These are phyloP conservation scores for Cheilosia grossa DNA, from an alignment of 2,888 invertebrate genomes.

Conservation along the genomic window DNA sequence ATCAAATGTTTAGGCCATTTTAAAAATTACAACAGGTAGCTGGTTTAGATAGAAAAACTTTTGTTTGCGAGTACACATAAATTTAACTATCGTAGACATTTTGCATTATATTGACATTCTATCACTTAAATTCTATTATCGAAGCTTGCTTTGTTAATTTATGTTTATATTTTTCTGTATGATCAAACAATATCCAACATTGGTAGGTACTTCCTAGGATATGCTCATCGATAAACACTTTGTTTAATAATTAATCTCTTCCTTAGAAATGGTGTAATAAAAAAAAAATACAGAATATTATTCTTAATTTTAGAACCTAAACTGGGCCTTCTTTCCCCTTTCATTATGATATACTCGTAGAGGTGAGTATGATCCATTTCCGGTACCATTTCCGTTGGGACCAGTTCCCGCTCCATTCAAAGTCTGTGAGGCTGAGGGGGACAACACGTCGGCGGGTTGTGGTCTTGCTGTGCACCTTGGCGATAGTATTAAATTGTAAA, in stretches of 20 bases:
- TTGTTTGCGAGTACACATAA: slow-evolving; percentile 22
- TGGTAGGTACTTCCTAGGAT: slow-evolving; percentile 50
- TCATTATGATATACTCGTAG: slow-evolving; percentile 92
- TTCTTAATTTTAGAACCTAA: slow-evolving; percentile 87
- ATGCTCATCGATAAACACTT: slow-evolving; percentile 57
- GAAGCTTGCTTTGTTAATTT: slow-evolving; percentile 27
- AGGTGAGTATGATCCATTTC: slow-evolving; percentile 90
- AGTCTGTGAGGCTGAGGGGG: slow-evolving; percentile 84
- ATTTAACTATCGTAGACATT: slow-evolving; percentile 18
- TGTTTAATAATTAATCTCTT: slow-evolving; percentile 43
- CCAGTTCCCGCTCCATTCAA: slow-evolving; percentile 78
- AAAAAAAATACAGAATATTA: slow-evolving; percentile 29
- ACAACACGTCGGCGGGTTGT: slow-evolving; percentile 84
- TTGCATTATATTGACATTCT: slow-evolving; percentile 30
- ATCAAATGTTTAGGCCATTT: slow-evolving; percentile 36
- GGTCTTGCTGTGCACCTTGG: slow-evolving; percentile 89
- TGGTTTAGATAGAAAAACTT: slow-evolving; percentile 13
- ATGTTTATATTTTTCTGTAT: not conserved
- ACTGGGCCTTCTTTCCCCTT: slow-evolving; percentile 91
- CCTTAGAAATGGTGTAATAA: slow-evolving; percentile 28
- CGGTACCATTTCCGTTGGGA: slow-evolving; percentile 74
- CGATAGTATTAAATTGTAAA: slow-evolving; percentile 90
- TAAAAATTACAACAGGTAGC: slow-evolving; percentile 37
- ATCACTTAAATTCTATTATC: slow-evolving; percentile 35
- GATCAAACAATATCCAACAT: slow-evolving; percentile 31